Evolutionary conservation across 2,113 vertebrate genomes (phyloP), one percentile per base, ranked within the genome.

Genomic region (Poeciliopsis occidentalis): DNA sequence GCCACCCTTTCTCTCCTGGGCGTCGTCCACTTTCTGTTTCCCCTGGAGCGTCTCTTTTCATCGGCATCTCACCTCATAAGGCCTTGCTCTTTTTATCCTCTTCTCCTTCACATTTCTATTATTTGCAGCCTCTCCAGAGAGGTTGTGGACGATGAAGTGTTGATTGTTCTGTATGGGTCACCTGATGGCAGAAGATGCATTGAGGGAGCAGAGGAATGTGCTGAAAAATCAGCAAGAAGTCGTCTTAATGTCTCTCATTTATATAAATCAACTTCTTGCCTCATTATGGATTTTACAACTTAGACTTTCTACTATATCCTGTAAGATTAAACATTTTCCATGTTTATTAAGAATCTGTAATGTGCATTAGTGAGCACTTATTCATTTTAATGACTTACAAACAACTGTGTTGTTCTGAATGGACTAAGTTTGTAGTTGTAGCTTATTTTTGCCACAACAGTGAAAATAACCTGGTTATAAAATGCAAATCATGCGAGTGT

Each of bases 61-160:
- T 81, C 71, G 66, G 85, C 87, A 79, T 67, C 85, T 83, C 71
- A 86, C 88, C 82, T 86, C 80, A 51, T 78, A 61, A 79, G 79
- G 83, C 85, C 64, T 39, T 54, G 60, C 81, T 81, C 74, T 86
- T 76, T 84, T 76, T 44, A 67, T 80, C 73, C 31, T 54, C 61
- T 1, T 47, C 19, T 34, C 69, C 51, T 75, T 41, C 69, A 41
- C 1, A 1, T 32, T 64, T n/a, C 1, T 1, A 15, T 80, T 63
- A 70, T 83, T 71, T 15, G 10, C 62, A 70, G 77, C 68, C 60
- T 73, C 13, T 26, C 60, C 75, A 65, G 61, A 82, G 80, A 84
- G 79, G 84, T 75, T 11, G 24, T 64, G 57, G 69, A 80, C 72
- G 84, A 73, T 31, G 62, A n/a, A 47, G 44, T 47, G 44, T 47